Percentiles rank a stretch among this genome's conserved stretches.
These are phyloP conservation scores for Xyrichtys novacula DNA, from an alignment of 2,797 vertebrate species.

Conservation along the genomic window DNA sequence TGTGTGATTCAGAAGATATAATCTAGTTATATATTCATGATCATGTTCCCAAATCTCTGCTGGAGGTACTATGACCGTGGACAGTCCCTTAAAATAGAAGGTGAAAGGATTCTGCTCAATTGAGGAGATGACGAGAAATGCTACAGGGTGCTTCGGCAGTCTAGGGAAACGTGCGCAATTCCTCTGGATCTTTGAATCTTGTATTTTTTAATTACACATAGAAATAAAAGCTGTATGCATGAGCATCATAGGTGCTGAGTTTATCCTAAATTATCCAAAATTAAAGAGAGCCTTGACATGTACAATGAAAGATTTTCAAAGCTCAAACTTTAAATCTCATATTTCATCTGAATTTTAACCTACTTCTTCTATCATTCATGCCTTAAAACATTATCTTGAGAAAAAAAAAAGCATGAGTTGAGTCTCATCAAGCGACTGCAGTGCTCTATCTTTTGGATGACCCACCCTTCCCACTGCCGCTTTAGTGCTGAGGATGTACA, in stretches of 20 bases:
- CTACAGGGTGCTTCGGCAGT: too few species aligned
- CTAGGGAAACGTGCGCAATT: too few species aligned
- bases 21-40: not conserved
- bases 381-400: too few species aligned
- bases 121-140: not conserved
- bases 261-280: not conserved
- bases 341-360: not conserved
- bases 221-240: not conserved
- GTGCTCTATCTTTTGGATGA: constrained; percentile 39
- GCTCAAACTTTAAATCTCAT: not conserved
- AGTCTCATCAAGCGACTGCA: not conserved
- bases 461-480: constrained; percentile 58
- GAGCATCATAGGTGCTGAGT: not conserved
- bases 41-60: not conserved
- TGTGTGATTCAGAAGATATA: constrained; percentile 9
- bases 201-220: not conserved
- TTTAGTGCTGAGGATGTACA: constrained; percentile 57
- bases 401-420: not conserved
- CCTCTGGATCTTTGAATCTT: too few species aligned
- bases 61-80: not conserved
- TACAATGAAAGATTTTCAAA: not conserved
- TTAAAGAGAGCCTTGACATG: not conserved
- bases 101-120: not conserved
- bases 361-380: not conserved
- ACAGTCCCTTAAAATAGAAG: not conserved